Percentiles rank a stretch among this genome's conserved stretches.
phyloP scores from a whole-genome alignment of 2,888 invertebrate genomes.

The Hirtodrosophila histrioides region DNA sequence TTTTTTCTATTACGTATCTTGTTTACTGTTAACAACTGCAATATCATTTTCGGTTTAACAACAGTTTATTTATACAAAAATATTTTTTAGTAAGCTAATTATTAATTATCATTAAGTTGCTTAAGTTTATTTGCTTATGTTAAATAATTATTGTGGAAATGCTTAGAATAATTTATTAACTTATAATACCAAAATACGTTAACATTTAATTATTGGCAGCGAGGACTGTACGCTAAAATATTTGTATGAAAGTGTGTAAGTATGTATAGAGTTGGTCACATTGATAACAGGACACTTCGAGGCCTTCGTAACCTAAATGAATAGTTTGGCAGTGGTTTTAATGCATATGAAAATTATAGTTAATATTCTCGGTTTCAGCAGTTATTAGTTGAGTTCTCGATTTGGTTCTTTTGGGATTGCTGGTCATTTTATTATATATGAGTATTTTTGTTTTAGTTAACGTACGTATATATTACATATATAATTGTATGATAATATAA shows the following conservation, averaged over 20 bases:
- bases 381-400: slow-evolving; percentile 8
- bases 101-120: slow-evolving; percentile 13
- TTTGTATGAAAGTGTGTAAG: slow-evolving; percentile 11
- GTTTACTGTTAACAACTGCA: slow-evolving; percentile 38
- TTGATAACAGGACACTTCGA: too few relatives aligned
- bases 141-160: slow-evolving; percentile 43
- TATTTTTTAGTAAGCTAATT: not conserved
- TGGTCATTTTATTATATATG: slow-evolving; percentile 34
- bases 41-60: slow-evolving; percentile 33
- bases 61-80: slow-evolving; percentile 13
- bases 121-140: slow-evolving; percentile 6
- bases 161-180: slow-evolving; percentile 49
- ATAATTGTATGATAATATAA: slow-evolving; percentile 26
- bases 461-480: slow-evolving; percentile 25
- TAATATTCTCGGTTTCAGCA: slow-evolving; percentile 16
- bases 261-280: slow-evolving; percentile 3
- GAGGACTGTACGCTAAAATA: slow-evolving; percentile 8
- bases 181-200: slow-evolving; percentile 58
- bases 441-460: slow-evolving; percentile 44
- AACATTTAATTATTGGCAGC: slow-evolving; percentile 32
- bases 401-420: slow-evolving; percentile 25
- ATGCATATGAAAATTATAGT: slow-evolving; percentile 5
- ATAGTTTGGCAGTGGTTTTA: slow-evolving; percentile 37
- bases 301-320: slow-evolving; percentile 1
- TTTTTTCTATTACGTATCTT: slow-evolving; percentile 65